These are phyloP conservation scores for Sinella curviseta DNA, from an alignment of 1,140 invertebrate genomes.

Conservation along the genomic window DNA sequence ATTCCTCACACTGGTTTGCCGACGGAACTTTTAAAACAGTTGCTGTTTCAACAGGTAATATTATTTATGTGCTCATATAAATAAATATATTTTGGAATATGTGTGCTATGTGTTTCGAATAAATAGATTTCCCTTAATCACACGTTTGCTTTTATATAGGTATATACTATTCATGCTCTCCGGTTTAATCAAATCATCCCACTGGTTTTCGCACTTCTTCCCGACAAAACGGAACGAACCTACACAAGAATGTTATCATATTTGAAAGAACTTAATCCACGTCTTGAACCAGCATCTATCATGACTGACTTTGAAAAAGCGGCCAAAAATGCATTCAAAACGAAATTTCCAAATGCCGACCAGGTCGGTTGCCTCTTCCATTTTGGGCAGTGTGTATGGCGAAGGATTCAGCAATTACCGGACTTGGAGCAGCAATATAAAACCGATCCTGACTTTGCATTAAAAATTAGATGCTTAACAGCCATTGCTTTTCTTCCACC, in stretches of 20 bases:
- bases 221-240: slow-evolving; percentile 29
- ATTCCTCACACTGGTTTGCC: neutral
- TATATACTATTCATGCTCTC: slow-evolving; percentile 24
- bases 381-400: slow-evolving; percentile 23
- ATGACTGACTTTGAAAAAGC: slow-evolving; percentile 19
- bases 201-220: slow-evolving; percentile 31
- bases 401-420: slow-evolving; percentile 8
- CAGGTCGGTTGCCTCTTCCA: slow-evolving; percentile 26
- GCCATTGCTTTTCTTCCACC: slow-evolving; percentile 36
- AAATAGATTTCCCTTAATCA: too few relatives aligned
- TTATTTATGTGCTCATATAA: neutral
- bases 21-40: slow-evolving; percentile 11
- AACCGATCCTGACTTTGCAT: neutral
- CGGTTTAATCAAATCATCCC: slow-evolving; percentile 11
- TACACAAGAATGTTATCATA: slow-evolving; percentile 20
- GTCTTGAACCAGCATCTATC: neutral
- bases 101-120: neutral
- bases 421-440: neutral
- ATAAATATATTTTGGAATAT: neutral
- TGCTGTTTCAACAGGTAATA: neutral
- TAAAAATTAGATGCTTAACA: slow-evolving; percentile 17
- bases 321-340: neutral
- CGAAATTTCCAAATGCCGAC: neutral
- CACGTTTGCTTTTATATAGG: too few relatives aligned
- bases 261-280: neutral